Base-by-base conservation (phyloP, 2,888 invertebrate genomes). In the Elaeidobius kamerunicus region DNA sequence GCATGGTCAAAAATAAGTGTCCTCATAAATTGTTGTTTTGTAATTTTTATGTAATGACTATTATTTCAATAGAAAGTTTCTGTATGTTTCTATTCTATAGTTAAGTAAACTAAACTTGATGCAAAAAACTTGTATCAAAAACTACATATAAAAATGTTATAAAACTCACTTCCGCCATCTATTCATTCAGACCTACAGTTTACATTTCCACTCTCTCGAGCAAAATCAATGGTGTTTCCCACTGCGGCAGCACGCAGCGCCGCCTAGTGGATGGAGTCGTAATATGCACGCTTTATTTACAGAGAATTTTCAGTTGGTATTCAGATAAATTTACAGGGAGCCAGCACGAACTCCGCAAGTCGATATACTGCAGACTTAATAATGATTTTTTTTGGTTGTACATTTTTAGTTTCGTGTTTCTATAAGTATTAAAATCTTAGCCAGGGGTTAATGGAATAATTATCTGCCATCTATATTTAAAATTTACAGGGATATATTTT, bases 161-260 rank as follows among this genome's bases (percentile, higher is more conserved):
- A 32, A n/a, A 32, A n/a, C n/a, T 32, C 41, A 7, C 15, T 28
- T 15, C 41, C 27, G 27, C 41, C 27, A 41, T 15, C 41, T 7
- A 2, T 19, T 19, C 12, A 16, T 41, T 28, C 11, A 14, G 14
- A n/a, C 34, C 20, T 52, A 39, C 48, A 48, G 48, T 48, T 48
- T 53, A 15, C 53, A 48, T 48, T 42, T 27, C 32, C 12, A 23
- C 46, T 36, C 28, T 43, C 39, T 35, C 34, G 23, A 18, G 15
- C 42, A 35, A 41, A 38, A 53, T 53, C 48, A 42, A 52, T 48
- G 32, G 49, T 56, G 56, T 56, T 48, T 14, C 18, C 56, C 56
- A 52, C 52, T 39, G 56, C 48, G 53, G 53, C 56, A 56, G 56
- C 56, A 56, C 56, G 56, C 53, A 56, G 53, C 56, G 56, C 50